Evolutionary conservation across 2,797 vertebrate species (phyloP), one percentile per base, ranked within the genome.

Genomic region (Sebastes umbrosus): DNA sequence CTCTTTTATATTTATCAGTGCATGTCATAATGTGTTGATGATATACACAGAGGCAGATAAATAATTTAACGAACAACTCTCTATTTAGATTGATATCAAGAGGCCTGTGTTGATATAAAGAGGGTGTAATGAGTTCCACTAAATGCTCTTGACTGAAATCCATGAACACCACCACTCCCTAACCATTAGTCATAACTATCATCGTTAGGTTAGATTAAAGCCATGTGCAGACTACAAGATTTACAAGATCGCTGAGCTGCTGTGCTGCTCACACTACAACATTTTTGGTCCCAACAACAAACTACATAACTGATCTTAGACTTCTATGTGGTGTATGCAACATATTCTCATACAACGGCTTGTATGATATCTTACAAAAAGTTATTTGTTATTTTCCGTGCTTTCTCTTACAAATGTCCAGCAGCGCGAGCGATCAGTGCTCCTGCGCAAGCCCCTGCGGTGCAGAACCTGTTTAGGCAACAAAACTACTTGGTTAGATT

Each of bases 121-220:
- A 67, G 43, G 63, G 62, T 75, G 24, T 79, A 79, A 84, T 79
- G 84, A 81, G 69, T 77, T 75, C 31, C 72, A 69, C 14, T 62
- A 68, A 68, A 70, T 22, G 32, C 39, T 64, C 32, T 52, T 54
- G 80, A 72, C 75, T 63, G 50, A 73, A 71, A 86, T 87, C 82
- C 24, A 69, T 86, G 76, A 84, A 58, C 76, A 20, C 55, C 58
- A 57, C 32, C 73, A 64, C 59, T 62, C 69, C 71, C 58, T 55
- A 34, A 68, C 50, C 63, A 50, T 74, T 65, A 39, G 22, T 78
- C 58, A 57, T 50, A 78, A 69, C 59, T 7, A 58, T 75, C 67
- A 75, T 46, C 69, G 27, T 57, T 57, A 34, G 18, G 16, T 63
- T 13, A 58, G 27, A 75, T 76, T 52, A 68, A 68, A 60, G 36